phyloP scores from a whole-genome alignment of 2,113 vertebrate genomes.

The Glaucidium brasilianum region DNA sequence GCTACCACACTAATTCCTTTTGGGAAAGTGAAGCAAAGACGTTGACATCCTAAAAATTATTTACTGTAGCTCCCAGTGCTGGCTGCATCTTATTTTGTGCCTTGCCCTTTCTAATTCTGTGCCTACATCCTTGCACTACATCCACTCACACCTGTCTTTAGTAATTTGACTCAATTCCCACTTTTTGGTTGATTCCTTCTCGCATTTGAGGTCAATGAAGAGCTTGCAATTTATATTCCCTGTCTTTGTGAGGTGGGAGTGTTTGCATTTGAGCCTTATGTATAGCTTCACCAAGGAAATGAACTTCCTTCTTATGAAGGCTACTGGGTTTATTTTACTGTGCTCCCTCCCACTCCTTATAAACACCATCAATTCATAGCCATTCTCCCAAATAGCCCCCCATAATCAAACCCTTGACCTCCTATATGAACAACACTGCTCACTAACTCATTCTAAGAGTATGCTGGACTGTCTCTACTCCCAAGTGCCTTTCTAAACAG shows the following conservation, averaged over 20 bases:
- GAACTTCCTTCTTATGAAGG: neutral
- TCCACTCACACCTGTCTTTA: neutral
- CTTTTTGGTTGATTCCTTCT: neutral
- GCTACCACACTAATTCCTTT: neutral
- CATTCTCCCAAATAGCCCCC: neutral
- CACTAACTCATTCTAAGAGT: neutral
- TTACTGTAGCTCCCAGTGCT: neutral
- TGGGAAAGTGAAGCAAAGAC: slow-evolving; percentile 15
- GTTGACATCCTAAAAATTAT: slow-evolving; percentile 26
- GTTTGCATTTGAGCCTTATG: neutral
- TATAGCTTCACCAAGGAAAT: neutral
- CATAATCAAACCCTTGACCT: neutral
- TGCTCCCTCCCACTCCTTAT: neutral
- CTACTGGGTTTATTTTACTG: neutral
- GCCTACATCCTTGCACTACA: neutral
- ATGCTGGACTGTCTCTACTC: neutral
- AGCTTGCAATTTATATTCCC: neutral
- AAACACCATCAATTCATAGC: neutral
- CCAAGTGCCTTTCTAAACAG: neutral
- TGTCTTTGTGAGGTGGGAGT: neutral
- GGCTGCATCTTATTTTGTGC: neutral
- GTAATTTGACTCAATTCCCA: neutral
- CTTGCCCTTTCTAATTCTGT: neutral
- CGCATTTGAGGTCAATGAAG: neutral
- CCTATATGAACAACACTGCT: neutral